Base-by-base conservation (phyloP, 1,140 invertebrate species). In the Campodea augens region DNA sequence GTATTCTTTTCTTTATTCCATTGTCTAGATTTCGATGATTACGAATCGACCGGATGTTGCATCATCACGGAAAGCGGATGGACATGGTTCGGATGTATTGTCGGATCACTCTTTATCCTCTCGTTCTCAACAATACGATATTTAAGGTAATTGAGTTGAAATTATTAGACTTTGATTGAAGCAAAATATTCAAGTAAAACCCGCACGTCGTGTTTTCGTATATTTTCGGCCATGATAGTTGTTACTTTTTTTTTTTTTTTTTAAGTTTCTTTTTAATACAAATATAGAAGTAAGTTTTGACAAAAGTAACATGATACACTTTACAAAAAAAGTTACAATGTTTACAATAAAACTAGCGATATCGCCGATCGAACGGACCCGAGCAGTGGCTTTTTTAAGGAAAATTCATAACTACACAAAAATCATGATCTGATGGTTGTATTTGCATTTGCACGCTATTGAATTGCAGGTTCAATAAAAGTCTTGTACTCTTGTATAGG, bases 121-220 rank as follows among this genome's bases (percentile, higher is more conserved):
- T 46, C 45, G 5, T 37, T 55, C 25, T 51, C 51, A 10, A 51
- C 51, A 36, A 40, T 55, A 23, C 54, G 54, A 29, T 55, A 55
- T 38, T 43, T 52, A 13, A 49, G 50, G 49, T 38, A 49, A 24
- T 25, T 20, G n/a, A n/a, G n/a, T n/a, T n/a, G n/a, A n/a, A n/a
- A n/a, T n/a, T n/a, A n/a, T n/a, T n/a, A n/a, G n/a, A n/a, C n/a
- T n/a, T n/a, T n/a, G n/a, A n/a, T n/a, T n/a, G n/a, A n/a, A n/a
- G n/a, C n/a, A n/a, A n/a, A n/a, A n/a, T n/a, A n/a, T n/a, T n/a
- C n/a, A n/a, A n/a, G n/a, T n/a, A n/a, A n/a, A n/a, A n/a, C n/a
- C n/a, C n/a, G n/a, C n/a, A n/a, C n/a, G n/a, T n/a, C n/a, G 10
- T 20, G 21, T 49, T 37, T 21, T 29, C 29, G 12, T 25, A 25